Evolutionary conservation across 1,140 invertebrate genomes (phyloP).

Genomic region (Drosophila melanogaster): Release_6_plus_ISO1_MT NC_004354.4:20325501-20326000

Average conservation of each 20-base stretch:
- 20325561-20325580: conserved; percentile 9
- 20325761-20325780: conserved; percentile 66
- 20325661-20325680: background rate
- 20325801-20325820: background rate
- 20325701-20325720: conserved; percentile 81
- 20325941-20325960: conserved; percentile 79
- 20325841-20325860: conserved; percentile 3
- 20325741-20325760: conserved; percentile 79
- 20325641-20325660: background rate
- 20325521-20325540: conserved; percentile 14
- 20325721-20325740: conserved; percentile 78
- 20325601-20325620: background rate
- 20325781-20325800: background rate
- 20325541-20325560: conserved; percentile 46
- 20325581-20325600: background rate
- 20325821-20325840: background rate
- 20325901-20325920: conserved; percentile 79
- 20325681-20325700: conserved; percentile 74
- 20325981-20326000: conserved; percentile 42
- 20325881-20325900: conserved; percentile 32
- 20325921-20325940: conserved; percentile 80
- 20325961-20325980: conserved; percentile 69
- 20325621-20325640: background rate
- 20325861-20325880: background rate
- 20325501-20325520: conserved; percentile 21